A percentile compares a stretch with the other conserved stretches of the same genome.
Evolutionary conservation across 2,888 invertebrate genomes (phyloP).

Genomic region (Meteorus colon): DNA sequence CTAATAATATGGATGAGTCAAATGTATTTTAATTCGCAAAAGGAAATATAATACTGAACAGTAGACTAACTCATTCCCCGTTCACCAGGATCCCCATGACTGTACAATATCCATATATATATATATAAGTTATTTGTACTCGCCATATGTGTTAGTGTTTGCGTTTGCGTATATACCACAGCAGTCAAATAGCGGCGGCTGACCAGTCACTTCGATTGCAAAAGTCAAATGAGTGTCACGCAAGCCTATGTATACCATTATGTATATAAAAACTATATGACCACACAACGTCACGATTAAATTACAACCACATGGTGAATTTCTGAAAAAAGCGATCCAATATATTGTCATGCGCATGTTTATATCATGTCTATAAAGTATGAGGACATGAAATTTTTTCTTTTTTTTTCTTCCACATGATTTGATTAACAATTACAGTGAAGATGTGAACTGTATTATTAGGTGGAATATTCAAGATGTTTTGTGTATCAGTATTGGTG

Average conservation of each 20-base stretch:
- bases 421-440: neutral
- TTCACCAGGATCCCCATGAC: neutral
- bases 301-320: conserved; percentile 7
- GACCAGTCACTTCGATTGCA: conserved; percentile 38
- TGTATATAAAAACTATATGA: conserved; percentile 23
- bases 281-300: neutral
- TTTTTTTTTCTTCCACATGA: too few species aligned
- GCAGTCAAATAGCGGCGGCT: conserved; percentile 36
- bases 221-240: conserved; percentile 38
- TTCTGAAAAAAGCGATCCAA: neutral
- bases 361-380: too few species aligned
- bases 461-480: conserved; percentile 3
- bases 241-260: conserved; percentile 2
- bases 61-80: conserved; percentile 16
- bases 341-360: neutral
- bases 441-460: neutral
- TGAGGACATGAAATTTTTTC: too few species aligned
- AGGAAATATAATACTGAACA: neutral
- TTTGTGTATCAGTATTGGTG: neutral
- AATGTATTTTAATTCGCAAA: conserved; percentile 5
- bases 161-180: conserved; percentile 26
- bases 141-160: conserved; percentile 19
- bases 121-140: neutral
- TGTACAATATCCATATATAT: neutral
- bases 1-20: conserved; percentile 37